A percentile compares a stretch with the other conserved stretches of the same genome.
Conservation (phyloP, 2,797 vertebrate genomes). For the Rhinogobio ventralis region DNA sequence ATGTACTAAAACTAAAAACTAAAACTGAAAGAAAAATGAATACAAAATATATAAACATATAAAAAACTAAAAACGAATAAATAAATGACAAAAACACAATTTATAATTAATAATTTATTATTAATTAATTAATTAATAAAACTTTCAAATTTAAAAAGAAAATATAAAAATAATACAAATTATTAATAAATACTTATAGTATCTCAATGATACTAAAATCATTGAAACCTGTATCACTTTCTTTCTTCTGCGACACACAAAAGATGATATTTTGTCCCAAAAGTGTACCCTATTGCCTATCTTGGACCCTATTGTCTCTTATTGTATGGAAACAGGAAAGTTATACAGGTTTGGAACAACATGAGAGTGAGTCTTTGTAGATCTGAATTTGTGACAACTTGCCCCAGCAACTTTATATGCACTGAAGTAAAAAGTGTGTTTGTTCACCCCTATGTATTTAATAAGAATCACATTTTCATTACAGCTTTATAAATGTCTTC, state of each 20-base stretch:
- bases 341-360: not conserved
- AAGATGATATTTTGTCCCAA: not conserved
- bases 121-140: too few relatives aligned
- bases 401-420: not conserved
- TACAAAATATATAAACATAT: too few relatives aligned
- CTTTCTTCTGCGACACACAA: not conserved
- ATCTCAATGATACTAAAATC: not conserved
- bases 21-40: too few relatives aligned
- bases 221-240: not conserved
- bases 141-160: not conserved
- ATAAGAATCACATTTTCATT: conserved; percentile 2
- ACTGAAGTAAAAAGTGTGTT: not conserved
- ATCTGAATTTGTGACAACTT: not conserved
- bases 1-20: too few relatives aligned
- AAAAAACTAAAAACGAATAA: not conserved
- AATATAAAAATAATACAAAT: not conserved
- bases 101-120: too few relatives aligned
- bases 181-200: not conserved
- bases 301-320: not conserved
- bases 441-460: not conserved
- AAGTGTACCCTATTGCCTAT: too few relatives aligned
- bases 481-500: conserved; percentile 18
- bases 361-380: not conserved
- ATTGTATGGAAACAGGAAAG: not conserved
- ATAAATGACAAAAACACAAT: not conserved